Base-by-base conservation (phyloP, 23 tunicate species). In the Trididemnum nubilum region DNA sequence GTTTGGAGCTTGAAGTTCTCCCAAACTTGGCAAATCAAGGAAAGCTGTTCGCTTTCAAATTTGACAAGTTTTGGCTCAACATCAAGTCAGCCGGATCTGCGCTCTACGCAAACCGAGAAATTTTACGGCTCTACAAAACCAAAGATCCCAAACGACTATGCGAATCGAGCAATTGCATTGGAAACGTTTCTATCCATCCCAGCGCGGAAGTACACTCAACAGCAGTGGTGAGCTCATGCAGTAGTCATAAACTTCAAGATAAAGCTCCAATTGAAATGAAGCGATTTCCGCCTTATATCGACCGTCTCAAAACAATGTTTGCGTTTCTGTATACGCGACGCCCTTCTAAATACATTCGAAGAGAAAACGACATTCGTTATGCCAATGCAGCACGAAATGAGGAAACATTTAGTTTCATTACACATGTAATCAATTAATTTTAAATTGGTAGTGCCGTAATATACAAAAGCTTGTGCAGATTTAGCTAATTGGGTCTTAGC, bases 1-100 rank as follows among this genome's bases (percentile, higher is more conserved):
- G 70, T 51, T 51, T 95, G 33, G 99, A 95, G 71, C 54, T 15
- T 2, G 99, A 95, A 2, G 81, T 95, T 7, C 61, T 95, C 9
- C 95, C 94, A 2, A 21, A 34, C 2, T 64, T 86, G 34, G 88
- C 95, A 23, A 86, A 84, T 9, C 36, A 33, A 0, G 99, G 96
- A 33, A 95, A 95, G 65, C 80, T 95, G 2, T 95, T 95, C 72
- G 96, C 99, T 25, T 90, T 34, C 73, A 54, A 75, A 54, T 51
- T 27, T 39, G 67, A 83, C 0, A 64, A 58, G 19, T 95, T 95
- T 74, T 95, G 99, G 99, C 81, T 95, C 59, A 85, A 67, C 83
- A 90, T 95, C 76, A 95, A 95, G 74, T 95, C 99, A 1, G 99
- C 99, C 0, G 99, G 99, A 27, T 93, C 98, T 2, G 98, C 98